These are phyloP conservation scores for Formicarius rufipectus DNA, from an alignment of 2,113 vertebrate genomes.

Conservation along the genomic window DNA sequence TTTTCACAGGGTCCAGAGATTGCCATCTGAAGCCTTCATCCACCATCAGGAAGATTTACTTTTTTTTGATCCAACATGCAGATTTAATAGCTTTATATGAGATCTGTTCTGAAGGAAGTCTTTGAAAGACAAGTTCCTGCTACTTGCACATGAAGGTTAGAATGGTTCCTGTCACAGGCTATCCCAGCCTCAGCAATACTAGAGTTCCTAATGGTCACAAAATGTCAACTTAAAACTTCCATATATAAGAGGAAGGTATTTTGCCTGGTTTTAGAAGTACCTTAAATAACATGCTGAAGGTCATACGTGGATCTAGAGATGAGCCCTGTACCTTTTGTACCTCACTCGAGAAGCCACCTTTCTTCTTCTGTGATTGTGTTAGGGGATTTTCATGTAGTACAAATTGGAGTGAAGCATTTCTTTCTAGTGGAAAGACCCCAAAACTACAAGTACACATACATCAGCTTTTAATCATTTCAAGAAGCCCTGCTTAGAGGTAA, in stretches of 20 bases:
- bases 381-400: neutral
- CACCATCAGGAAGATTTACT: neutral
- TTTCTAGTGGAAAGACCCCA: constrained; percentile 5
- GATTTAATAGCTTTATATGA: neutral
- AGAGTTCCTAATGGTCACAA: neutral
- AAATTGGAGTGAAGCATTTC: neutral
- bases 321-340: neutral
- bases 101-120: neutral
- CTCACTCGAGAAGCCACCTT: neutral
- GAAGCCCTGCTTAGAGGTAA: neutral
- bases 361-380: neutral
- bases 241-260: neutral
- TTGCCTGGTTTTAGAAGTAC: neutral
- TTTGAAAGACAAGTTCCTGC: neutral
- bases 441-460: neutral
- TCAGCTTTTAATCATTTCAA: neutral
- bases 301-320: neutral
- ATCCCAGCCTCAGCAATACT: neutral
- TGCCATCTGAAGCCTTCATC: neutral
- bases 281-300: neutral
- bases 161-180: neutral
- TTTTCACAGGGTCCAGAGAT: neutral
- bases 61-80: neutral
- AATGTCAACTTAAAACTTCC: neutral
- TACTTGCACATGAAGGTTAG: neutral